Conservation (phyloP, 2,113 vertebrate genomes). For the Phrynosoma blainvillii region DNA sequence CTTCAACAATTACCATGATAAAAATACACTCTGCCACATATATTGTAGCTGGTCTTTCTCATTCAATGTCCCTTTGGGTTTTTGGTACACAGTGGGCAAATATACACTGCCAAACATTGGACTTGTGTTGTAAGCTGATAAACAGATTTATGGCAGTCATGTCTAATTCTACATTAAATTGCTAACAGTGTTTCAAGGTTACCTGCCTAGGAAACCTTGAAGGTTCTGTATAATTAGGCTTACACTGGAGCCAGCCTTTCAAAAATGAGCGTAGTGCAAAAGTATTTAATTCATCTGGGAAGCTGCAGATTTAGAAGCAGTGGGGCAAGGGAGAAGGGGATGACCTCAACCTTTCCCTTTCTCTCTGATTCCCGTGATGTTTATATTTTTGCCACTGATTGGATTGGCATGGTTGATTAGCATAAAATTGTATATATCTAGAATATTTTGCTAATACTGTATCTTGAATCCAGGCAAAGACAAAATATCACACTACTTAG, state of each 20-base stretch:
- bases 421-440: background rate
- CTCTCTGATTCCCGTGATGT: background rate
- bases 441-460: no score
- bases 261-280: background rate
- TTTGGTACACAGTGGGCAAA: background rate
- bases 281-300: background rate
- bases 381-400: background rate
- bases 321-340: background rate
- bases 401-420: background rate
- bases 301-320: background rate
- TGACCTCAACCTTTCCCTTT: no score
- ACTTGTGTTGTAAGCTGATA: background rate
- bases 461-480: no score
- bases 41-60: no score
- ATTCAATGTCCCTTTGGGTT: no score
- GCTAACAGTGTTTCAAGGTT: slow-evolving; percentile 26
- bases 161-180: slow-evolving; percentile 16
- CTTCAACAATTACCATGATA: no score
- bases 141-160: background rate
- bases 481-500: no score
- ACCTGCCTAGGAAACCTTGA: background rate
- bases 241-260: background rate
- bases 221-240: background rate
- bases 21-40: no score
- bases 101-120: background rate